These are phyloP conservation scores for Bruchidius siliquastri DNA, from an alignment of 2,888 invertebrate genomes.

Conservation along the genomic window DNA sequence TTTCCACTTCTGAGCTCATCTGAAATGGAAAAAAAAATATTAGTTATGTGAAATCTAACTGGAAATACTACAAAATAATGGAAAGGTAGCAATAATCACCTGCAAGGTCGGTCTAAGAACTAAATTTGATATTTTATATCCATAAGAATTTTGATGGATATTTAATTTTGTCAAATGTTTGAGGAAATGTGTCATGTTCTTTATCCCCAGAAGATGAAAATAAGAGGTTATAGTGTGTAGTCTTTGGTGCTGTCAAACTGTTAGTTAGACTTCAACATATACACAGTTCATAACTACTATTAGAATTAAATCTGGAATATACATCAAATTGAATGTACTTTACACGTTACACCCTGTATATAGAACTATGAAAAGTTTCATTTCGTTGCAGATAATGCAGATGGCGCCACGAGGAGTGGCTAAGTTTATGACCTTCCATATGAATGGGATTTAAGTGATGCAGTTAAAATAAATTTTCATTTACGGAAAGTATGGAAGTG, in stretches of 20 bases:
- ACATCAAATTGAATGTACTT: no score
- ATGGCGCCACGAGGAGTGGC: neutral
- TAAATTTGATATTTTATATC: neutral
- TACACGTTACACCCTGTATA: neutral
- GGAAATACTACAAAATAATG: no score
- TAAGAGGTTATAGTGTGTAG: no score
- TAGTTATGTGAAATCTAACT: no score
- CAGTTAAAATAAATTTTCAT: no score
- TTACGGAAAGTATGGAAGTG: no score
- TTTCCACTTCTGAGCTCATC: slow-evolving; percentile 43
- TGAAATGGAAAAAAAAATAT: slow-evolving; percentile 14
- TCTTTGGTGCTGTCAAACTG: no score
- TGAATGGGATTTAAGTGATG: no score
- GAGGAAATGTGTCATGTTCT: neutral
- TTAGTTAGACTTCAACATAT: no score
- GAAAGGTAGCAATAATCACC: neutral
- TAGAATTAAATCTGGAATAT: neutral
- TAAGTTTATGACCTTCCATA: neutral
- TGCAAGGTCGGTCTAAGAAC: neutral
- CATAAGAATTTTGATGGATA: neutral
- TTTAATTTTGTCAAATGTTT: neutral
- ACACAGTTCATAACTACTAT: no score
- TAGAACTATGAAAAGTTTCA: neutral
- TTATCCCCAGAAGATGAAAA: neutral
- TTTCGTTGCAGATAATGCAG: no score